These are phyloP conservation scores for Stenopsyche tienmushanensis DNA, from an alignment of 1,140 invertebrate species.

Conservation along the genomic window DNA sequence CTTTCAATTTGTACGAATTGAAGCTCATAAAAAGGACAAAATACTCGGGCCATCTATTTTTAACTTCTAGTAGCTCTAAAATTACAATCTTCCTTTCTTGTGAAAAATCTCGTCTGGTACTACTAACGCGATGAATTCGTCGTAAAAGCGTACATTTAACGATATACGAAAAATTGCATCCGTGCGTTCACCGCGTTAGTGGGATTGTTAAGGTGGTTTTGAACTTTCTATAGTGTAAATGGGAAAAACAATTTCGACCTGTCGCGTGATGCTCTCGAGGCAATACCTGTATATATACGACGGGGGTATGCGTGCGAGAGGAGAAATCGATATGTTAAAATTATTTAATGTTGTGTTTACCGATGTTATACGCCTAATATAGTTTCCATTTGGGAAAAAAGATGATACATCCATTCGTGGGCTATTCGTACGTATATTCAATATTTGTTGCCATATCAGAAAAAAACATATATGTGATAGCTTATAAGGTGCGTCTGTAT, in stretches of 20 bases:
- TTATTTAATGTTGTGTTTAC: conserved; percentile 29
- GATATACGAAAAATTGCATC: background rate
- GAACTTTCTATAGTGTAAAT: background rate
- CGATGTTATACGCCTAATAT: conserved; percentile 30
- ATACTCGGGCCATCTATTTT: background rate
- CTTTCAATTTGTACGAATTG: no score
- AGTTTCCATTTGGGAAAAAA: conserved; percentile 33
- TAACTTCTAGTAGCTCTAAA: background rate
- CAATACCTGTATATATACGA: no score
- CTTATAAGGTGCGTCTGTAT: conserved; percentile 34
- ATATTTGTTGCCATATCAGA: conserved; percentile 42
- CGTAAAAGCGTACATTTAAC: background rate
- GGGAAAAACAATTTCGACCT: background rate
- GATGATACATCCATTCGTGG: conserved; percentile 30
- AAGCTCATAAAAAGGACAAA: no score
- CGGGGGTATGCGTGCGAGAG: no score
- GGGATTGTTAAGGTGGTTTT: background rate
- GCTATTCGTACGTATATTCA: conserved; percentile 32
- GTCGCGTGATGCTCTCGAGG: background rate
- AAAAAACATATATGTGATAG: conserved; percentile 42
- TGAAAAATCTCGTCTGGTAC: background rate
- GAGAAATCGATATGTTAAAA: conserved; percentile 24
- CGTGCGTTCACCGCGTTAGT: background rate
- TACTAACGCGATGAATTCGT: background rate
- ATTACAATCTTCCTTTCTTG: background rate